Evolutionary conservation across 2,888 invertebrate genomes (phyloP).

Genomic region (Stomorhina lunata): DNA sequence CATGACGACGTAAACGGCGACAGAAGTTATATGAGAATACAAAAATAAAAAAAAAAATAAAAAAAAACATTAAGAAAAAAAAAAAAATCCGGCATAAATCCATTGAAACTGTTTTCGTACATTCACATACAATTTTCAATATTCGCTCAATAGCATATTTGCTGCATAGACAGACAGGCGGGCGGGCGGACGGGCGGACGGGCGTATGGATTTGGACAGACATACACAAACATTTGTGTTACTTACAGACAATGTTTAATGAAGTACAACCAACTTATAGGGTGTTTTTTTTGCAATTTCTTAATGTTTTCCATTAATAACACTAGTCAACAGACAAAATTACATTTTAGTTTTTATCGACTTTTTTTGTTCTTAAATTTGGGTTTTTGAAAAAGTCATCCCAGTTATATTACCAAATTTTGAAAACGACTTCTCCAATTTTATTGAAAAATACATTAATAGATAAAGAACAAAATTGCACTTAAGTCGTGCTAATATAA

Average conservation of each 20-base stretch:
- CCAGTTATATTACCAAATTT: too few species aligned
- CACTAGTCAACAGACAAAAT: too few species aligned
- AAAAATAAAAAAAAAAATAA: slow-evolving; percentile 22
- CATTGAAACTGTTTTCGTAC: slow-evolving; percentile 42
- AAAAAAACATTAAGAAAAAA: slow-evolving; percentile 16
- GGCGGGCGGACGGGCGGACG: neutral
- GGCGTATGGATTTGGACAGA: neutral
- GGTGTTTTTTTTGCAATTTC: slow-evolving; percentile 26
- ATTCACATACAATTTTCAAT: neutral
- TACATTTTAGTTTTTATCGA: too few species aligned
- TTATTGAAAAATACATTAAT: too few species aligned
- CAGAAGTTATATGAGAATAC: slow-evolving; percentile 38
- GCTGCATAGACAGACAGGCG: neutral
- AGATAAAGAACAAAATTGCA: too few species aligned
- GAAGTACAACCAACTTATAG: slow-evolving; percentile 40
- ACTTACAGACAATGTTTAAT: neutral
- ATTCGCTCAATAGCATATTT: slow-evolving; percentile 13
- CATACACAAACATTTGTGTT: neutral
- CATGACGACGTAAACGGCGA: slow-evolving; percentile 34
- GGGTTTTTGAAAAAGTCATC: too few species aligned
- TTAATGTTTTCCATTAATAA: neutral
- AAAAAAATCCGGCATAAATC: slow-evolving; percentile 48
- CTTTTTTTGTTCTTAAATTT: too few species aligned
- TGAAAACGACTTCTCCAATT: too few species aligned
- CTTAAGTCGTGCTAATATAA: too few species aligned